Evolutionary conservation across 2,113 vertebrate genomes (phyloP).

Genomic region (Callorhinus ursinus): DNA sequence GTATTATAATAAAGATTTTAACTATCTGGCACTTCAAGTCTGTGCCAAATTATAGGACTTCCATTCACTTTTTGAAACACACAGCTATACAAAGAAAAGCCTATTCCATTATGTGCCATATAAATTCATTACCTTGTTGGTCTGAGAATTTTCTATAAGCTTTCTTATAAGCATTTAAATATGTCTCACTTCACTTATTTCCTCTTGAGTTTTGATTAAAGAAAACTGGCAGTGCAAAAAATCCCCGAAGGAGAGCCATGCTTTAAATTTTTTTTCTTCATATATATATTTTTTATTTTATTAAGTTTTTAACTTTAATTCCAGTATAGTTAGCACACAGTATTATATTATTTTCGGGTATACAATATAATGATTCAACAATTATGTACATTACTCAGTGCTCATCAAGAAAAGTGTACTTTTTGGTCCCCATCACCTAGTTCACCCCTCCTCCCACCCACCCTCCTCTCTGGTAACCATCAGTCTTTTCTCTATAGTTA

Average conservation of each 20-base stretch:
- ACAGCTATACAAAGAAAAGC: not conserved
- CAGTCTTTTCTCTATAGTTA: not conserved
- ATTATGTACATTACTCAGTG: not conserved
- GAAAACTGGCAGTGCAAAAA: conserved; percentile 28
- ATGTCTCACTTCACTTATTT: conserved; percentile 52
- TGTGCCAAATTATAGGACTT: conserved; percentile 32
- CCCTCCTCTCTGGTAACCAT: not conserved
- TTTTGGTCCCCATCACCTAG: not conserved
- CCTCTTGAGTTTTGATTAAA: conserved; percentile 12
- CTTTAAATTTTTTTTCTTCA: not conserved
- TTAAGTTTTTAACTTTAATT: not conserved
- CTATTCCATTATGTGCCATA: conserved; percentile 31
- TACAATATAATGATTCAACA: not conserved
- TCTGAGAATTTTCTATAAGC: conserved; percentile 5
- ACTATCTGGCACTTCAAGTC: not conserved
- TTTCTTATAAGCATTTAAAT: conserved; percentile 60
- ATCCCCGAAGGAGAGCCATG: not conserved
- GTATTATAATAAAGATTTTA: conserved; percentile 27
- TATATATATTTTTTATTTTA: not conserved
- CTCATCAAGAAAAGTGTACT: not conserved
- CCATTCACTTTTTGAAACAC: conserved; percentile 31
- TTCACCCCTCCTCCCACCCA: not conserved
- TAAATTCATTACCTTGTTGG: conserved; percentile 49
- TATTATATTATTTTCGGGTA: not conserved
- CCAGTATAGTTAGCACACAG: not conserved